Base-by-base conservation (phyloP, 2,888 invertebrate genomes). In the Perithous albicinctus region DNA sequence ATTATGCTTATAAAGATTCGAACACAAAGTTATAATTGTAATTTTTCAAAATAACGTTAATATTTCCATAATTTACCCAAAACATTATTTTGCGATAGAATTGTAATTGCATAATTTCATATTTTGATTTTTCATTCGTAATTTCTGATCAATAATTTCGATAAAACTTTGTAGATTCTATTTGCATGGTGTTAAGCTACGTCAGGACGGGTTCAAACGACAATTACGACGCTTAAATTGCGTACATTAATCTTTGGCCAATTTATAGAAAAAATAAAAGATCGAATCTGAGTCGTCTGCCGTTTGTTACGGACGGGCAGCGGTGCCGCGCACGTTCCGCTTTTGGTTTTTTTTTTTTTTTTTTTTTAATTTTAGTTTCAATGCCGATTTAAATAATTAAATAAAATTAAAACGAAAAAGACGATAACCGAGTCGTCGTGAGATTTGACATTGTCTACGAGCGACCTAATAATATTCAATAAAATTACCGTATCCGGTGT, bases 401-500 rank as follows among this genome's bases (percentile, higher is more conserved):
- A 35, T 69, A 82, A 83, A 80, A 59, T 70, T 77, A 23, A 38
- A 66, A 77, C 38, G 74, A 56, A 20, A 78, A 46, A 79, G 6
- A 64, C 15, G 59, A 75, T 12, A 61, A 83, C 32, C 32, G 72
- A 77, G 35, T n/a, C 29, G 29, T 32, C 66, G 78, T 35, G 64
- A 38, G 38, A 35, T 61, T 48, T 41, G 74, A 84, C 59, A 12
- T 18, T 73, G 70, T 77, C 69, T 32, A 75, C 70, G 79, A 76
- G 67, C 74, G 78, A 66, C 85, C 81, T 87, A 89, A 67, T 87
- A 89, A 89, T 91, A 90, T 87, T 92, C 90, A 90, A 95, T 96
- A 84, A 88, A 89, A 95, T 95, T 96, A 96, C 96, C 96, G 94
- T 96, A 96, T 95, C 96, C 96, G 94, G 96, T 95, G 94, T 96